phyloP scores from a whole-genome alignment of 2,888 invertebrate genomes.

The Pammene fasciana region DNA sequence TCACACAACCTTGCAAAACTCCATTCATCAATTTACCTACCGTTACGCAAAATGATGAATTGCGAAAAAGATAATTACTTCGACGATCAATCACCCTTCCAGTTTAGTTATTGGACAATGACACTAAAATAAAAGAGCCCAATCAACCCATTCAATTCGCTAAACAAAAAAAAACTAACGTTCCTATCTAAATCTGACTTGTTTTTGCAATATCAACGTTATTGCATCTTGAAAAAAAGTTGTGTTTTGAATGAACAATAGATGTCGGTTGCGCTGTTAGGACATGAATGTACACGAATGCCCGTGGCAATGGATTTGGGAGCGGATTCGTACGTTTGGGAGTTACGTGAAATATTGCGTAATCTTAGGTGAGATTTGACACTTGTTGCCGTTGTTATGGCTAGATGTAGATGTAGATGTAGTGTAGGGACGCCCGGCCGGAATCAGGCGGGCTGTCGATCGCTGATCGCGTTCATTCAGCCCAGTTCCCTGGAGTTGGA shows the following conservation, averaged over 20 bases:
- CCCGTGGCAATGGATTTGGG: slow-evolving; percentile 1
- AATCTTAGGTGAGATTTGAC: slow-evolving; percentile 22
- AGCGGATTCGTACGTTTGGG: background rate
- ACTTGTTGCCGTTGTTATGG: slow-evolving; percentile 10
- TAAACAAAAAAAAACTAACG: slow-evolving; percentile 4
- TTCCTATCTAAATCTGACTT: background rate
- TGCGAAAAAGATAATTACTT: slow-evolving; percentile 18
- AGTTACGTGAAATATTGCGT: background rate
- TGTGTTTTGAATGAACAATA: background rate
- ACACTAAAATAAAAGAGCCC: slow-evolving; percentile 26
- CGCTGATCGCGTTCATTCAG: no score
- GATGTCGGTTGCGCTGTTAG: background rate
- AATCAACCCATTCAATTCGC: slow-evolving; percentile 19
- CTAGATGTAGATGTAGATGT: no score
- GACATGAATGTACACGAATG: background rate
- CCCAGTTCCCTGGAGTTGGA: no score
- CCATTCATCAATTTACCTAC: background rate
- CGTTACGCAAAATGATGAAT: slow-evolving; percentile 16
- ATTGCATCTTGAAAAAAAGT: background rate
- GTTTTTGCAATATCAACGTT: background rate
- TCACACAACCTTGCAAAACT: no score
- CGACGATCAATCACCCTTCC: slow-evolving; percentile 24
- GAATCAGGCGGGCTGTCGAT: no score
- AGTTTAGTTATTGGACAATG: slow-evolving; percentile 18
- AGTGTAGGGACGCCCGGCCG: no score